Evolutionary conservation across 1,140 invertebrate genomes (phyloP), one percentile per base, ranked within the genome.

Genomic region (Apis florea): DNA sequence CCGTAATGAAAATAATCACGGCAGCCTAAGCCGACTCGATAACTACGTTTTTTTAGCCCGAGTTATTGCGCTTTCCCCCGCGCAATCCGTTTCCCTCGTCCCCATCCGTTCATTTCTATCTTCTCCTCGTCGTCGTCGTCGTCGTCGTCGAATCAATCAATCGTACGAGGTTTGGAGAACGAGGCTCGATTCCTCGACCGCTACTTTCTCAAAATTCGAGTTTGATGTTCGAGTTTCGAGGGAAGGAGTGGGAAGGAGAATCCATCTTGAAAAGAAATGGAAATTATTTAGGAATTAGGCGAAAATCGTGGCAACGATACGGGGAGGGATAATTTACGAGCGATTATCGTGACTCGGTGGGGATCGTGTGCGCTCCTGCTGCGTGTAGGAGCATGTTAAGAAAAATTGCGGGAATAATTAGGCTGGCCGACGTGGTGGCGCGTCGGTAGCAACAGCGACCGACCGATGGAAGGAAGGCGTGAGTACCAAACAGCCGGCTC

Each of bases 1-100:
- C 87, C 89, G 86, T 93, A 93, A 94, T 94, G 93, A 93, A 92
- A 94, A 93, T 93, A 94, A 94, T 93, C 92, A 92, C 88, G 90
- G 88, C 88, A 88, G 85, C 82, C 75, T 87, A 75, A 17, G 53
- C 53, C 79, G 72, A 68, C 83, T n/a, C n/a, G 78, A 92, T 89
- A 90, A 91, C 85, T 85, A 85, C 89, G 76, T 87, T 83, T 90
- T n/a, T 84, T 40, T 84, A 89, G 87, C 74, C 63, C 78, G 83
- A 89, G 84, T 88, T 84, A 79, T 83, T 77, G 79, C 83, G 58
- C 67, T 81, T 83, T 82, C 77, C 80, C 85, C 80, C 85, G 84
- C 85, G 84, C 75, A 67, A 73, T 77, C 76, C 80, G 79, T n/a
- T 73, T 76, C 59, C 54, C 72, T 82, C 71, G 87, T 88, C 82